Conservation (phyloP, 2,888 invertebrate genomes). For the Psococerastis gibbosa region DNA sequence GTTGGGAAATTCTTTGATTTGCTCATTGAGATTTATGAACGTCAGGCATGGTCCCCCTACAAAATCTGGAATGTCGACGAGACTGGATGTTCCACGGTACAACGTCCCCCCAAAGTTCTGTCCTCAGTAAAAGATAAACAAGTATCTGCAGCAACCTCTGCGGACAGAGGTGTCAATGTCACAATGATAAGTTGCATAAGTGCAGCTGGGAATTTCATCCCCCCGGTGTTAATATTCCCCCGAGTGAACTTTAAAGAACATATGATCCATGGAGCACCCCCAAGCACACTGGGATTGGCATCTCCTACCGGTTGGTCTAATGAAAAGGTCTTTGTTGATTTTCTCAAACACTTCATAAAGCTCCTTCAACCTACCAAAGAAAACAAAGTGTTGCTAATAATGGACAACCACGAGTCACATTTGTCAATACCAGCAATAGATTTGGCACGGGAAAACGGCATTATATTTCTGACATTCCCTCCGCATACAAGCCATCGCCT, state of each 20-base stretch:
- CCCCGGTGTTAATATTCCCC: constrained; percentile 20
- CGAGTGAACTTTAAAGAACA: constrained; percentile 17
- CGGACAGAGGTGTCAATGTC: constrained; percentile 19
- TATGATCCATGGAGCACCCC: constrained; percentile 20
- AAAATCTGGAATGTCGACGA: constrained; percentile 19
- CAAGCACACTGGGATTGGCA: constrained; percentile 1
- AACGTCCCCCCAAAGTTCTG: constrained; percentile 17
- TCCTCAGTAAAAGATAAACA: constrained; percentile 18
- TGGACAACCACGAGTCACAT: constrained; percentile 17
- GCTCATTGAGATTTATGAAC: no score
- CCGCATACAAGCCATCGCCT: constrained; percentile 22
- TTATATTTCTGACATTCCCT: constrained; percentile 22
- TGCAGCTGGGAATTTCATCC: constrained; percentile 17
- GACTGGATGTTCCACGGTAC: constrained; percentile 19
- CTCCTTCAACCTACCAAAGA: constrained; percentile 10
- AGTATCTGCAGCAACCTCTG: constrained; percentile 19
- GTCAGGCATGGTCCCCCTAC: no score
- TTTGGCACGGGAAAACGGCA: constrained; percentile 22
- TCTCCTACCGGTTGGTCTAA: constrained; percentile 14
- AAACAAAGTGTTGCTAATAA: constrained; percentile 12
- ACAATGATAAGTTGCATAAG: constrained; percentile 17
- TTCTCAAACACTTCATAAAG: constrained; percentile 14
- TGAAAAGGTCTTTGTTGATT: constrained; percentile 12
- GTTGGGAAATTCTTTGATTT: constrained; percentile 14
- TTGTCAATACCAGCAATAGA: constrained; percentile 16